Conservation (phyloP, 2,113 vertebrate species). For the Mellivora capensis region DNA sequence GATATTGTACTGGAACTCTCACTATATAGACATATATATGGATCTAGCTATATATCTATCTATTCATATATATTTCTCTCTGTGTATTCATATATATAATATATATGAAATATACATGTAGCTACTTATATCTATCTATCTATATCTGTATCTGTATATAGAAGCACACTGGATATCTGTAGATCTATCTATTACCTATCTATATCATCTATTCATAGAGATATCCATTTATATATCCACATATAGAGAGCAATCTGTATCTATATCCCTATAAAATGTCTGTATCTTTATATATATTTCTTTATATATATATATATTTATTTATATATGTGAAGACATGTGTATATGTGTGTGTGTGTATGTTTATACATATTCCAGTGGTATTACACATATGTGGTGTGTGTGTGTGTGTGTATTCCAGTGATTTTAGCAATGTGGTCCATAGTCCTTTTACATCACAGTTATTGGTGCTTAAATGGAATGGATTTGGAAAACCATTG, state of each 20-base stretch:
- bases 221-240: not conserved
- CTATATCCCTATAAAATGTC: not conserved
- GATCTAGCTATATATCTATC: not conserved
- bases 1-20: not conserved
- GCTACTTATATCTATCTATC: not conserved
- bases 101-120: not conserved
- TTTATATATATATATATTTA: too few relatives aligned
- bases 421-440: not conserved
- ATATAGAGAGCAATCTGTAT: not conserved
- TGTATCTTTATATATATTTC: not conserved
- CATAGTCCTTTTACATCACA: not conserved
- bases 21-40: too few relatives aligned
- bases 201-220: not conserved
- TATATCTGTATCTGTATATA: not conserved
- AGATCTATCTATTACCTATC: not conserved
- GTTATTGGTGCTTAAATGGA: not conserved
- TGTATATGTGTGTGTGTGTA: too few relatives aligned
- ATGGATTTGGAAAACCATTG: rapidly evolving
- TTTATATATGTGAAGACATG: too few relatives aligned
- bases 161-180: not conserved
- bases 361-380: not conserved
- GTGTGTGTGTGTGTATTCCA: not conserved
- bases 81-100: not conserved
- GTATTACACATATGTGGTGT: not conserved
- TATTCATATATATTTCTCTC: not conserved